These are phyloP conservation scores for Cheilosia urbana DNA, from an alignment of 2,888 invertebrate genomes.

Conservation along the genomic window DNA sequence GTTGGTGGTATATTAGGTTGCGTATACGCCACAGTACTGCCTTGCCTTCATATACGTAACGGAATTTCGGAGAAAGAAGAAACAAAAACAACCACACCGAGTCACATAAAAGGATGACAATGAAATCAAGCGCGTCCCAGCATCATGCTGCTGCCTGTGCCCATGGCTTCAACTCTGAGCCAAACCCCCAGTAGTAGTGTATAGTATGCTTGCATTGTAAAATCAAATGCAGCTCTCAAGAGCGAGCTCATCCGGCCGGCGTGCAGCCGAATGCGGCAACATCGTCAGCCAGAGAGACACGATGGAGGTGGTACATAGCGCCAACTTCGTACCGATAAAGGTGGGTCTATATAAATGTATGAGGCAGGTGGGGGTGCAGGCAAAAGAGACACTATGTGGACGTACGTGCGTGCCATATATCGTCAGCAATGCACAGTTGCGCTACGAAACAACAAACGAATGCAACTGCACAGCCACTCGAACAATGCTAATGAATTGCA, in stretches of 20 bases:
- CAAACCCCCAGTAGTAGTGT: conserved; percentile 46
- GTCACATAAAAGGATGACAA: conserved; percentile 28
- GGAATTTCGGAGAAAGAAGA: conserved; percentile 43
- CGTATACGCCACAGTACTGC: conserved; percentile 66
- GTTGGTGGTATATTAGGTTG: conserved; percentile 54
- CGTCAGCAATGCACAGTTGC: conserved; percentile 44
- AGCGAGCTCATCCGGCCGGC: conserved; percentile 59
- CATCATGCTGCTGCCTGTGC: conserved; percentile 9
- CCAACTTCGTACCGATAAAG: conserved; percentile 35
- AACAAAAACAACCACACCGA: conserved; percentile 29
- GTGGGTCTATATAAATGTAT: background rate
- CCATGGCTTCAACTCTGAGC: conserved; percentile 30
- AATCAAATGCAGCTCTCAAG: conserved; percentile 49
- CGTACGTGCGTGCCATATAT: conserved; percentile 43
- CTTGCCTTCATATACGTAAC: conserved; percentile 8
- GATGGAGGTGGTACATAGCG: conserved; percentile 40
- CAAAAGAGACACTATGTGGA: conserved; percentile 25
- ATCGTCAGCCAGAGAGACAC: conserved; percentile 26
- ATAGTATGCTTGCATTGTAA: conserved; percentile 34
- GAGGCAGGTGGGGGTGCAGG: conserved; percentile 1
- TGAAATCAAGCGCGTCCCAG: conserved; percentile 34
- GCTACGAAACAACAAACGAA: conserved; percentile 32
- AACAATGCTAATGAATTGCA: conserved; percentile 42
- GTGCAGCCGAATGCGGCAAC: conserved; percentile 53
- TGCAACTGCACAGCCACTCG: conserved; percentile 12